A percentile compares a stretch with the other conserved stretches of the same genome.
Evolutionary conservation across 2,797 vertebrate genomes (phyloP).

Genomic region (Vireo griseus): DNA sequence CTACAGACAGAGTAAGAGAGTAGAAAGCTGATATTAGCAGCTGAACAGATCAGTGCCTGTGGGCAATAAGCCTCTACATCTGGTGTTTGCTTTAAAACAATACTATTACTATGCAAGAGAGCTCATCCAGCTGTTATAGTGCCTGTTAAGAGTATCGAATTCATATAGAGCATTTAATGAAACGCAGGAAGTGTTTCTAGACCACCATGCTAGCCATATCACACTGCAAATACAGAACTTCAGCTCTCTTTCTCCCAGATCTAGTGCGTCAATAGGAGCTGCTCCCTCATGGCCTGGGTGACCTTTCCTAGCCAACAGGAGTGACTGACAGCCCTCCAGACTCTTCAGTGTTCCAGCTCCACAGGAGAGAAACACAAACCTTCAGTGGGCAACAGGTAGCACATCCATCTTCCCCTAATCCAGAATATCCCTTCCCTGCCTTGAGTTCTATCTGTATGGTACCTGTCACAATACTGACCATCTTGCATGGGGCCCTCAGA

Average conservation of each 20-base stretch:
- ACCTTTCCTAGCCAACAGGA: not conserved
- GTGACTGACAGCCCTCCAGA: not conserved
- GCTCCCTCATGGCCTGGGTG: not conserved
- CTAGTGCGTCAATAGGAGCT: not conserved
- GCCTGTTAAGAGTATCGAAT: slow-evolving; percentile 58
- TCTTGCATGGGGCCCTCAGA: not conserved
- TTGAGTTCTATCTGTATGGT: not conserved
- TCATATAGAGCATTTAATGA: not conserved
- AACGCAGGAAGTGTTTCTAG: slow-evolving; percentile 24
- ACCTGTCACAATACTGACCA: not conserved
- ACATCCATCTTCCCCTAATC: not conserved
- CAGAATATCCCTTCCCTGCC: not conserved
- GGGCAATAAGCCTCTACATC: slow-evolving; percentile 45
- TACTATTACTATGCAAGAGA: slow-evolving; percentile 47
- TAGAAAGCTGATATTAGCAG: slow-evolving; percentile 54
- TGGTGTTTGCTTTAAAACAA: slow-evolving; percentile 51
- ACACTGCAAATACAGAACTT: not conserved
- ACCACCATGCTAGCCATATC: slow-evolving; percentile 21
- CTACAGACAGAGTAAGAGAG: not conserved
- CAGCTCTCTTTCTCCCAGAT: not conserved
- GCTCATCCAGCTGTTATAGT: slow-evolving; percentile 60
- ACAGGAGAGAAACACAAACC: not conserved
- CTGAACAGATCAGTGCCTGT: slow-evolving; percentile 41
- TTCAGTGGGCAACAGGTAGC: not conserved
- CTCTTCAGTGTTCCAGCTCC: not conserved